These are phyloP conservation scores for Ceratothoa steindachneri DNA, from an alignment of 2,888 invertebrate species.

Conservation along the genomic window DNA sequence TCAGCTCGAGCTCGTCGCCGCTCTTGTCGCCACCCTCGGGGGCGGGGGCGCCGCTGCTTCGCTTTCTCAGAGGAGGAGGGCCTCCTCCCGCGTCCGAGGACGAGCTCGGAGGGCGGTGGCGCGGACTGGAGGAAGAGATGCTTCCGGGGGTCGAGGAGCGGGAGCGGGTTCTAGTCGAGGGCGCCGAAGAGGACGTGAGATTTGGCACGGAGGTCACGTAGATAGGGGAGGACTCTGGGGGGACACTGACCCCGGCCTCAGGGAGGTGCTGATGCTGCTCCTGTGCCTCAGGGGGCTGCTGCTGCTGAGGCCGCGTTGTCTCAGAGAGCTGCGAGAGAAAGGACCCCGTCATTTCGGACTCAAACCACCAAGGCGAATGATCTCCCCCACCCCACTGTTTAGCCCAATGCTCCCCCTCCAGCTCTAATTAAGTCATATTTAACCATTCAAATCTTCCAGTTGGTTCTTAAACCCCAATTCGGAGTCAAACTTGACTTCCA, in stretches of 20 bases:
- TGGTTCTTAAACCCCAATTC: no score
- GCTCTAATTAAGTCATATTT: no score
- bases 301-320: neutral
- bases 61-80: slow-evolving; percentile 13
- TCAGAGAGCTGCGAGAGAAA: slow-evolving; percentile 20
- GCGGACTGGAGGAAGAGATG: slow-evolving; percentile 26
- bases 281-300: slow-evolving; percentile 32
- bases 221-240: slow-evolving; percentile 74
- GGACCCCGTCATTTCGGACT: no score
- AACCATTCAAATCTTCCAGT: no score
- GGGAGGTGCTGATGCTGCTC: no score
- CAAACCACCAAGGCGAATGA: no score
- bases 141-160: slow-evolving; percentile 33
- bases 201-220: slow-evolving; percentile 69
- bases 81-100: slow-evolving; percentile 16
- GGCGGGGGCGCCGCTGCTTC: slow-evolving; percentile 24
- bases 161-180: slow-evolving; percentile 1
- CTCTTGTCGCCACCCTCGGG: slow-evolving; percentile 38
- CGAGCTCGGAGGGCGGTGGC: slow-evolving; percentile 17
- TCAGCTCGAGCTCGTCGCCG: slow-evolving; percentile 44
- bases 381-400: no score
- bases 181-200: slow-evolving; percentile 47
- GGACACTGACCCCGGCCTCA: slow-evolving; percentile 77
- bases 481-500: no score
- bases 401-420: no score